Evolutionary conservation across 2,113 vertebrate species (phyloP).

Genomic region (Montifringilla adamsi): DNA sequence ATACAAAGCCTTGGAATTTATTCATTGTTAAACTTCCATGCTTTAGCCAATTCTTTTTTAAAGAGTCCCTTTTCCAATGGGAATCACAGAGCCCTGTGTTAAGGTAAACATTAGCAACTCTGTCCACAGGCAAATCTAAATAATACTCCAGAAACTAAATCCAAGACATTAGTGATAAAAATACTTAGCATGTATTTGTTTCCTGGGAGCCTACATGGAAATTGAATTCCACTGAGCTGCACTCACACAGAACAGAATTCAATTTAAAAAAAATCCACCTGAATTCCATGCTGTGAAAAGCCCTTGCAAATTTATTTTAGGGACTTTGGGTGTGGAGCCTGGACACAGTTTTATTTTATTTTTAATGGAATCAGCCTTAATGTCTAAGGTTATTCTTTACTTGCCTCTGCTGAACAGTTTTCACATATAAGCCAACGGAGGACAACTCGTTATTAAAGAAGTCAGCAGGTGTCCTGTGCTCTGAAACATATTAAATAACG

Average conservation of each 20-base stretch:
- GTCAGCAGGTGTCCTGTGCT: slow-evolving; percentile 50
- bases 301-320: slow-evolving; percentile 58
- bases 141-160: slow-evolving; percentile 49
- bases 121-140: slow-evolving; percentile 31
- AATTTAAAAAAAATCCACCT: slow-evolving; percentile 45
- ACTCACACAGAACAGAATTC: slow-evolving; percentile 46
- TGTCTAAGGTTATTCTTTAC: slow-evolving; percentile 70
- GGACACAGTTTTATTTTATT: slow-evolving; percentile 52
- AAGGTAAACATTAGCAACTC: slow-evolving; percentile 31
- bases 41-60: slow-evolving; percentile 16
- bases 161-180: slow-evolving; percentile 53
- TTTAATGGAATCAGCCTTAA: slow-evolving; percentile 61
- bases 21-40: slow-evolving; percentile 9
- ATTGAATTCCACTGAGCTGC: slow-evolving; percentile 51
- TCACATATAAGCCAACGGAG: slow-evolving; percentile 59
- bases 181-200: slow-evolving; percentile 55
- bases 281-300: slow-evolving; percentile 57
- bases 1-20: slow-evolving; percentile 36
- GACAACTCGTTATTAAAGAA: slow-evolving; percentile 67
- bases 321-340: slow-evolving; percentile 16
- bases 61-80: not conserved
- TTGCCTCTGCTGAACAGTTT: slow-evolving; percentile 69
- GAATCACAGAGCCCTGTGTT: not conserved
- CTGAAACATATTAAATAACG: slow-evolving; percentile 70
- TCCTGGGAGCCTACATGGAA: slow-evolving; percentile 46